Evolutionary conservation across 2,888 invertebrate species (phyloP), one percentile per base, ranked within the genome.

Genomic region (Nomada lathburiana): DNA sequence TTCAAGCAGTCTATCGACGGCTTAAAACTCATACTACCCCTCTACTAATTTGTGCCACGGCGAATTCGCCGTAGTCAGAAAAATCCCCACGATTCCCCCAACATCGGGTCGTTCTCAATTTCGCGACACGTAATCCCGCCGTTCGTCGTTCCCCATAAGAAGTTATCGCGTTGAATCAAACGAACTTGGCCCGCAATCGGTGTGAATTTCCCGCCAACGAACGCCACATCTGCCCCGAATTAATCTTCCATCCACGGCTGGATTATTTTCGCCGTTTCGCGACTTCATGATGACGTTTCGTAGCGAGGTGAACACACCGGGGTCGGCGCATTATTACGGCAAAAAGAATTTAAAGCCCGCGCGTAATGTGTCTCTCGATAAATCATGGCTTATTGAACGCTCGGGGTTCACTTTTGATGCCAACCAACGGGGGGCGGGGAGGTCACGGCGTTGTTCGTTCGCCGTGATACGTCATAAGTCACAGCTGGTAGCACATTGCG

Each of bases 401-500:
- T 50, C 80, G 67, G 59, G 67, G 83, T 78, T 89, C 85, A 83
- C 86, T 88, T 88, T 88, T 89, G 89, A 88, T 88, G 86, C 82
- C 81, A 77, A 71, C 83, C 81, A 63, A 83, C 75, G 52, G 79
- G 59, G 71, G 36, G 13, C 0, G 57, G 57, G 57, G n/a, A 5
- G 52, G 36, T 36, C 64, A 57, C 78, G 76, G 84, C 78, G 86
- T 88, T 85, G 87, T 88, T 89, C 86, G 87, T 85, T 75, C 84
- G 71, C 86, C 82, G 88, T 90, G 91, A 92, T 92, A 92, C 91
- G 92, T 92, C 92, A 92, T 92, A 92, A 92, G 92, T 92, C 92
- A 92, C 92, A 92, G 92, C 89, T 91, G 92, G 92, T 92, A 91
- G 91, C 92, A 92, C 92, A 87, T 91, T 92, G 92, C 91, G 89